These are phyloP conservation scores for Leptoclinus maculatus DNA, from an alignment of 2,797 vertebrate genomes.

Conservation along the genomic window DNA sequence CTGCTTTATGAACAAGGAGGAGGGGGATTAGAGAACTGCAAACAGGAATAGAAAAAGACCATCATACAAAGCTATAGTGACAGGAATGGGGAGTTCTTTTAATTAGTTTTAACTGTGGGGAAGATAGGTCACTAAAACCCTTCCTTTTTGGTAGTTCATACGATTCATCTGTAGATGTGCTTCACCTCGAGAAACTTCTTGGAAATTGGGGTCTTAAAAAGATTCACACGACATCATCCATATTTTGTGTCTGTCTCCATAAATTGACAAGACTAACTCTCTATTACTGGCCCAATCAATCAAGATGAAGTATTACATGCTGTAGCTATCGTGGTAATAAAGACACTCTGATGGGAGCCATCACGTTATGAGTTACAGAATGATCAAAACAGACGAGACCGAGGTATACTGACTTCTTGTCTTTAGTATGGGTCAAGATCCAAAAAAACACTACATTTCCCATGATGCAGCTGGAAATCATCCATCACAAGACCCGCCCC, in stretches of 20 bases:
- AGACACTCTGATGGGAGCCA: background rate
- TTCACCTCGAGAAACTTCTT: background rate
- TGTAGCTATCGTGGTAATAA: background rate
- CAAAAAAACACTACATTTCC: conserved; percentile 4
- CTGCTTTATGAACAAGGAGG: conserved; percentile 10
- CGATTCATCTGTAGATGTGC: background rate
- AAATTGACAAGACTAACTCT: background rate
- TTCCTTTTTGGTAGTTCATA: background rate
- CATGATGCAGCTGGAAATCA: conserved; percentile 8
- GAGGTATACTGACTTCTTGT: no score
- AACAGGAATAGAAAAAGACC: conserved; percentile 1
- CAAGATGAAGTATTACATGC: no score
- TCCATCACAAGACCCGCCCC: background rate
- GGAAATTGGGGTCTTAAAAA: background rate
- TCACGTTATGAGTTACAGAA: background rate
- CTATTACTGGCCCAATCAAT: background rate
- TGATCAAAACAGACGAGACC: background rate
- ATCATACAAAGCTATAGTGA: conserved; percentile 12
- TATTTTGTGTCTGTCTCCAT: background rate
- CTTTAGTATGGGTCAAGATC: background rate
- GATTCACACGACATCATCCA: background rate
- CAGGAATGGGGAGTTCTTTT: background rate
- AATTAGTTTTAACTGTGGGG: background rate
- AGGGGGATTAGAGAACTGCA: conserved; percentile 25
- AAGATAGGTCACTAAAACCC: background rate